Conservation (phyloP, 2,888 invertebrate species). For the Drosophila kambysellisi region DNA sequence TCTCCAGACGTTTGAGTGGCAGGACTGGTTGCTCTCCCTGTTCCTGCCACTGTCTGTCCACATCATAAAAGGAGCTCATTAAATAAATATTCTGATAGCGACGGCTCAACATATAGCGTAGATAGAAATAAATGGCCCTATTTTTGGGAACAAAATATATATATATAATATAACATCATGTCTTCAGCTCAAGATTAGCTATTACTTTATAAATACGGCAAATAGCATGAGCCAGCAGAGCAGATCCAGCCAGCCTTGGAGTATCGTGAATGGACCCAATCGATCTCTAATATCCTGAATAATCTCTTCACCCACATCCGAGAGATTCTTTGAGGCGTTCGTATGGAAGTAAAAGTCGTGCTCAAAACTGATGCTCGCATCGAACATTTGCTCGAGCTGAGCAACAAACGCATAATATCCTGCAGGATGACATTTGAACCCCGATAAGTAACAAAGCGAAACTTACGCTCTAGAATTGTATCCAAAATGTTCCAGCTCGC, state of each 20-base stretch:
- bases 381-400: conserved; percentile 88
- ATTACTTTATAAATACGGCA: conserved; percentile 87
- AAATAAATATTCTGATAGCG: conserved; percentile 91
- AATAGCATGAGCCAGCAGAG: conserved; percentile 87
- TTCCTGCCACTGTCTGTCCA: conserved; percentile 88
- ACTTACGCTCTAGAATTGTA: conserved; percentile 88
- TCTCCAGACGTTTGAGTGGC: conserved; percentile 89
- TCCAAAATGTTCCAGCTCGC: conserved; percentile 88
- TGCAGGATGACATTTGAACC: conserved; percentile 68
- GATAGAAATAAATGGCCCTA: conserved; percentile 90
- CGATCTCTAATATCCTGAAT: conserved; percentile 86
- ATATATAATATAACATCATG: neutral
- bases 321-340: conserved; percentile 86
- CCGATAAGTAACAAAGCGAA: too few relatives aligned
- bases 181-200: neutral
- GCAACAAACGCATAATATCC: conserved; percentile 87
- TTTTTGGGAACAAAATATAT: neutral
- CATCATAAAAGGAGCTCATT: conserved; percentile 88
- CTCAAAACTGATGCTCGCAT: conserved; percentile 88
- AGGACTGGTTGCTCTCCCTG: conserved; percentile 88
- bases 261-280: conserved; percentile 85
- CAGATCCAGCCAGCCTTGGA: conserved; percentile 87
- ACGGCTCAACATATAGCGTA: conserved; percentile 89
- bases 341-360: conserved; percentile 88
- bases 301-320: conserved; percentile 86